A percentile compares a stretch with the other conserved stretches of the same genome.
Conservation (phyloP, 2,888 invertebrate genomes). For the Hermaeophaga mercurialis region DNA sequence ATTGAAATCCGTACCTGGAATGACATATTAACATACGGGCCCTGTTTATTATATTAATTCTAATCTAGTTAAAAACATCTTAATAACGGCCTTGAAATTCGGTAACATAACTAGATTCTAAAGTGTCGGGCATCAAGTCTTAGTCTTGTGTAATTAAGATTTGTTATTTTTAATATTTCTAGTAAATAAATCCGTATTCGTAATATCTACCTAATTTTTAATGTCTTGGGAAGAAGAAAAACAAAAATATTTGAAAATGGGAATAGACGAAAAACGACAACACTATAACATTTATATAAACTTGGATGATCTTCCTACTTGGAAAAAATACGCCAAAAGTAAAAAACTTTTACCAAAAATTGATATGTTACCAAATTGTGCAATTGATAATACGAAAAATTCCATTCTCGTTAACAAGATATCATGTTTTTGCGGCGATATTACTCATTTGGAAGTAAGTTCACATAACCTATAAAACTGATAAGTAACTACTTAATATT, state of each 20-base stretch:
- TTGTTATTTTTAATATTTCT: background rate
- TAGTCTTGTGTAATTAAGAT: too few species aligned
- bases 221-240: conserved; percentile 64
- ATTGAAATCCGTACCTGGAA: too few species aligned
- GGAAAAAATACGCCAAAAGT: conserved; percentile 60
- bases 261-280: conserved; percentile 62
- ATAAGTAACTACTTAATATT: too few species aligned
- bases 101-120: too few species aligned
- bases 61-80: too few species aligned
- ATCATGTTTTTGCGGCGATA: conserved; percentile 77
- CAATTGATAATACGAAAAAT: conserved; percentile 58
- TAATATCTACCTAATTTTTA: conserved; percentile 40
- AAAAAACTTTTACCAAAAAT: conserved; percentile 53
- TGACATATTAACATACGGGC: too few species aligned
- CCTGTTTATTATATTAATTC: too few species aligned
- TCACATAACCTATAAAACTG: too few species aligned
- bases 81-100: too few species aligned
- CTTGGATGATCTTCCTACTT: conserved; percentile 61
- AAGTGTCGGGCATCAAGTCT: conserved; percentile 16
- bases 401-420: conserved; percentile 64
- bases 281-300: conserved; percentile 58
- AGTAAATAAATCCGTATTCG: background rate
- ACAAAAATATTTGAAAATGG: conserved; percentile 61
- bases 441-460: conserved; percentile 74
- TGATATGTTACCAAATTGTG: conserved; percentile 47